A percentile compares a stretch with the other conserved stretches of the same genome.
Evolutionary conservation across 1,140 invertebrate species (phyloP).

Genomic region (Euglossa dilemma): DNA sequence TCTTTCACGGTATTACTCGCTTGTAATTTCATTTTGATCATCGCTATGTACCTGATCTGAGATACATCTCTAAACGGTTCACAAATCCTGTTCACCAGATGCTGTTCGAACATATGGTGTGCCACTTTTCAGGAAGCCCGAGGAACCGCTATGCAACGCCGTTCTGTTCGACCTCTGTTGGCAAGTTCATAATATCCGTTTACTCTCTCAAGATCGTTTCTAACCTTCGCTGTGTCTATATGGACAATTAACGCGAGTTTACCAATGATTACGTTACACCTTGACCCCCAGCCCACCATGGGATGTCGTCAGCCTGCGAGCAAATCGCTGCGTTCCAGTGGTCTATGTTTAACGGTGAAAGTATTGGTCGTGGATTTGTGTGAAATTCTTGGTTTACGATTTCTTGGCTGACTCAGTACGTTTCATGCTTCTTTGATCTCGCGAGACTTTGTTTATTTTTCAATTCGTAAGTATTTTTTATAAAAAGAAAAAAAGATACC

Average conservation of each 20-base stretch:
- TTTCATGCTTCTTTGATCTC: too few species aligned
- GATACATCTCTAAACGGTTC: conserved; percentile 14
- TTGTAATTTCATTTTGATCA: neutral
- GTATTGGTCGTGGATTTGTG: neutral
- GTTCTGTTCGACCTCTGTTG: conserved; percentile 1
- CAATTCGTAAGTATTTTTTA: neutral
- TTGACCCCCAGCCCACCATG: conserved; percentile 8
- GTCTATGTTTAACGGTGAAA: neutral
- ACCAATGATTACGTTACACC: neutral
- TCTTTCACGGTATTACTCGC: neutral
- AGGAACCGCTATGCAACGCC: conserved; percentile 66
- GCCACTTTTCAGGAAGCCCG: conserved; percentile 68
- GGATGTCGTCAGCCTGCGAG: neutral
- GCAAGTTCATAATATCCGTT: conserved; percentile 8
- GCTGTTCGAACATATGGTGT: conserved; percentile 67
- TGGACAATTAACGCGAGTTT: conserved; percentile 23
- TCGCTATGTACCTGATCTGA: neutral
- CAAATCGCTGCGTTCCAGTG: neutral
- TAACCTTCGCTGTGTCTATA: conserved; percentile 7
- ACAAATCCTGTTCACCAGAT: conserved; percentile 63
- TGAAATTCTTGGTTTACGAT: neutral
- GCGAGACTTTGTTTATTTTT: neutral
- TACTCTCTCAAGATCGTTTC: conserved; percentile 1
- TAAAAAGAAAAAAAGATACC: too few species aligned
- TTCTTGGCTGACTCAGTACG: neutral